A percentile compares a stretch with the other conserved stretches of the same genome.
These are phyloP conservation scores for Mixornis gularis DNA, from an alignment of 2,113 vertebrate genomes.

Conservation along the genomic window DNA sequence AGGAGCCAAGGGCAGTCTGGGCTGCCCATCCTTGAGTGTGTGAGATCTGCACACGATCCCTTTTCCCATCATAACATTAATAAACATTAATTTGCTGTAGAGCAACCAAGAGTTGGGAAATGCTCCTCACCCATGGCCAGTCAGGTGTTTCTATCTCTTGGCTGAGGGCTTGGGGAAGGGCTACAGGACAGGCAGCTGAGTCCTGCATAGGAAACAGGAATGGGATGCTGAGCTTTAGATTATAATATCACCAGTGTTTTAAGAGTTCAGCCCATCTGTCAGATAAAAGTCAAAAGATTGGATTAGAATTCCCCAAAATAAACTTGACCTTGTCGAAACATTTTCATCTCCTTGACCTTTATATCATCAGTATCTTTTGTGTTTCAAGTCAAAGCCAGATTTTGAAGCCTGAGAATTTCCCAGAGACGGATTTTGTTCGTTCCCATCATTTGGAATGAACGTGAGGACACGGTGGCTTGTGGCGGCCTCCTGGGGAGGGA, in stretches of 20 bases:
- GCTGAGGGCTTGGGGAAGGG: background rate
- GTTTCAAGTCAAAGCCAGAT: background rate
- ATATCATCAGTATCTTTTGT: background rate
- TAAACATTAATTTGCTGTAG: background rate
- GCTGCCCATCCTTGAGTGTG: background rate
- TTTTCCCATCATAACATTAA: background rate
- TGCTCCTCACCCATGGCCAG: background rate
- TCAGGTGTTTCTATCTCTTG: background rate
- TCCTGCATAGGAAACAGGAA: background rate
- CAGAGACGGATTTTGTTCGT: background rate
- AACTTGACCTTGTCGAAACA: background rate
- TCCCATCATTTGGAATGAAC: background rate
- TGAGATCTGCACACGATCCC: background rate
- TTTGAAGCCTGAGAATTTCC: background rate
- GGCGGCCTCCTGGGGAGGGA: background rate
- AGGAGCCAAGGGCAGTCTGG: background rate
- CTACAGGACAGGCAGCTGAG: background rate
- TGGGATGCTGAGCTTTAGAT: background rate
- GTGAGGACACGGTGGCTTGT: background rate
- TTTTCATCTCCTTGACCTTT: background rate
- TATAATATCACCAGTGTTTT: background rate
- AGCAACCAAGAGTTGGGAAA: background rate
- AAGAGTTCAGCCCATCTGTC: background rate
- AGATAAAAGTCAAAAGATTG: background rate
- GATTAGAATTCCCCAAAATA: background rate